These are phyloP conservation scores for Spizaetus ornatus DNA, from an alignment of 2,113 vertebrate genomes.

Conservation along the genomic window DNA sequence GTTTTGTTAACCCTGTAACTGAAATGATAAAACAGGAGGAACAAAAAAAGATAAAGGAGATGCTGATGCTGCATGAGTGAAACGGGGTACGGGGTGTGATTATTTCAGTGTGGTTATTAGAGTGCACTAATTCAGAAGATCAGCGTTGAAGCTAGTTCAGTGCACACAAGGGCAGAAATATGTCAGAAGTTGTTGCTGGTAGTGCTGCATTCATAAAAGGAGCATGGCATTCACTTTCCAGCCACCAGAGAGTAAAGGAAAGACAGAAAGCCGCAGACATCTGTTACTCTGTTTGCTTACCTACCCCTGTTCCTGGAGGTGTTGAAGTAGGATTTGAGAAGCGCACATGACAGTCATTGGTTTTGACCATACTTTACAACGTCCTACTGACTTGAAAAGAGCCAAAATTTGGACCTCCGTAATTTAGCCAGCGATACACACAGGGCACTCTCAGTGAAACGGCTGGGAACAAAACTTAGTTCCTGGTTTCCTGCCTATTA, in stretches of 20 bases:
- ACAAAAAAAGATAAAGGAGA: not conserved
- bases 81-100: not conserved
- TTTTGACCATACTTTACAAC: not conserved
- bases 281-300: not conserved
- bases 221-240: not conserved
- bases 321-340: constrained; percentile 15
- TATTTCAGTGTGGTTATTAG: not conserved
- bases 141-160: not conserved
- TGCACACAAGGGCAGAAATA: not conserved
- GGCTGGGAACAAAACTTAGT: constrained; percentile 27
- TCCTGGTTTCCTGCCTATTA: constrained; percentile 39
- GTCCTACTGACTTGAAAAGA: not conserved
- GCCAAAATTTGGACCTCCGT: not conserved
- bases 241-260: not conserved
- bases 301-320: not conserved
- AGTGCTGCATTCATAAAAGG: not conserved
- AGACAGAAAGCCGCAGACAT: not conserved
- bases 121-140: not conserved
- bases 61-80: not conserved
- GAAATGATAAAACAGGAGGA: not conserved
- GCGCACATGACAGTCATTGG: not conserved
- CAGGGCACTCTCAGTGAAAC: not conserved
- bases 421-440: not conserved
- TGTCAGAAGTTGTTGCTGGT: not conserved
- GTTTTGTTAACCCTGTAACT: not conserved